Evolutionary conservation across 2,888 invertebrate genomes (phyloP).

Genomic region (Microctonus aethiopoides): DNA sequence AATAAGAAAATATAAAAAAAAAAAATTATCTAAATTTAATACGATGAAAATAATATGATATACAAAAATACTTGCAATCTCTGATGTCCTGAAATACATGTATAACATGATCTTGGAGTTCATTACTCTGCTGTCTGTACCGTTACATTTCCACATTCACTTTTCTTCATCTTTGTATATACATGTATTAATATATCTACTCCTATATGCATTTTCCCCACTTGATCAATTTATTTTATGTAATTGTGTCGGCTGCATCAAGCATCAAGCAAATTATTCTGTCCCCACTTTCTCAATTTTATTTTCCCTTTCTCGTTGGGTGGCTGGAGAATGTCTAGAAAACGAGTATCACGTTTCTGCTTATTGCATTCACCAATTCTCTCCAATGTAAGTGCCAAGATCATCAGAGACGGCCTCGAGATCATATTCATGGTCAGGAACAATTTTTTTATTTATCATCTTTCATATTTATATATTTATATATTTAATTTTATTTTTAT

Average conservation of each 20-base stretch:
- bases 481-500: too few relatives aligned
- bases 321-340: conserved; percentile 13
- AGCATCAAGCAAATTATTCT: too few relatives aligned
- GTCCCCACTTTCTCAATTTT: background rate
- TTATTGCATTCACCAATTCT: background rate
- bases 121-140: background rate
- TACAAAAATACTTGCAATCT: background rate
- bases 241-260: background rate
- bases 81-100: background rate
- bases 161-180: conserved; percentile 16
- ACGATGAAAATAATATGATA: background rate
- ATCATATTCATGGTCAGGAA: conserved; percentile 25
- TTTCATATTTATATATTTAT: too few relatives aligned
- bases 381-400: conserved; percentile 9
- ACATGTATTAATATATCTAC: background rate
- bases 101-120: background rate
- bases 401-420: conserved; percentile 21
- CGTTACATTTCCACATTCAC: conserved; percentile 23
- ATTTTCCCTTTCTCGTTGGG: conserved; percentile 35
- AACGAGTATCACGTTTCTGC: conserved; percentile 16
- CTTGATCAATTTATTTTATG: background rate
- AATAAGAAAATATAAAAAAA: background rate
- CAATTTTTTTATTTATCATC: conserved; percentile 10
- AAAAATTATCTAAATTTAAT: background rate
- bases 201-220: background rate